These are phyloP conservation scores for Chaenodraco wilsoni DNA, from an alignment of 2,797 vertebrate genomes.

Conservation along the genomic window DNA sequence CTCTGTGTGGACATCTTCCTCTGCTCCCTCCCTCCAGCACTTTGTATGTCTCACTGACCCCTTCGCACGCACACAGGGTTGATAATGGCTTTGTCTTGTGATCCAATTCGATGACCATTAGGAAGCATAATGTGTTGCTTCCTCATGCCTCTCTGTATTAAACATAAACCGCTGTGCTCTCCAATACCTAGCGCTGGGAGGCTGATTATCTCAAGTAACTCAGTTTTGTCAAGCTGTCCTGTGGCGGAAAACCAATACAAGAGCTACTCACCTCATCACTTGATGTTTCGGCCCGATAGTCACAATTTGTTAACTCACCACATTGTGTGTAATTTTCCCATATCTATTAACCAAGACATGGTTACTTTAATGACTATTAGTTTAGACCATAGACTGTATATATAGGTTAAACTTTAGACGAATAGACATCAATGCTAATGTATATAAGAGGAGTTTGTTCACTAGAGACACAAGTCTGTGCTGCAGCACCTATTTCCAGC, in stretches of 20 bases:
- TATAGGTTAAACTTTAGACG: neutral
- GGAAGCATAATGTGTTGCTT: slow-evolving; percentile 49
- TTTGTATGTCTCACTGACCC: slow-evolving; percentile 17
- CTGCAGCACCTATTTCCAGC: no score
- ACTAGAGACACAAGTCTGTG: neutral
- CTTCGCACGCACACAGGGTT: slow-evolving; percentile 17
- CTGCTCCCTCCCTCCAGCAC: slow-evolving; percentile 18
- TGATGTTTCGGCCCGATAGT: slow-evolving; percentile 20
- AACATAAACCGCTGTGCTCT: slow-evolving; percentile 45
- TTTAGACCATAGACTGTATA: neutral
- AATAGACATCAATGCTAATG: neutral
- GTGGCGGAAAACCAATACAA: slow-evolving; percentile 42
- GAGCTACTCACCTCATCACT: slow-evolving; percentile 32
- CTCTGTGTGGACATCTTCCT: slow-evolving; percentile 27
- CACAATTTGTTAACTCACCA: slow-evolving; percentile 21
- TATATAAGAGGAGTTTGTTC: slow-evolving; percentile 1
- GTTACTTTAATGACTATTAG: neutral
- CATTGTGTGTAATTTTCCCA: neutral
- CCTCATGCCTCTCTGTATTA: slow-evolving; percentile 27
- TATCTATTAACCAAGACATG: neutral
- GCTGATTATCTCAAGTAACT: slow-evolving; percentile 45
- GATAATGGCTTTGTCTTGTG: slow-evolving; percentile 57
- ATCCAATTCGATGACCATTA: slow-evolving; percentile 60
- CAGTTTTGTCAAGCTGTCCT: slow-evolving; percentile 34
- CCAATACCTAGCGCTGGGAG: slow-evolving; percentile 20